phyloP scores from a whole-genome alignment of 2,113 vertebrate genomes.

The Hypomesus transpacificus region DNA sequence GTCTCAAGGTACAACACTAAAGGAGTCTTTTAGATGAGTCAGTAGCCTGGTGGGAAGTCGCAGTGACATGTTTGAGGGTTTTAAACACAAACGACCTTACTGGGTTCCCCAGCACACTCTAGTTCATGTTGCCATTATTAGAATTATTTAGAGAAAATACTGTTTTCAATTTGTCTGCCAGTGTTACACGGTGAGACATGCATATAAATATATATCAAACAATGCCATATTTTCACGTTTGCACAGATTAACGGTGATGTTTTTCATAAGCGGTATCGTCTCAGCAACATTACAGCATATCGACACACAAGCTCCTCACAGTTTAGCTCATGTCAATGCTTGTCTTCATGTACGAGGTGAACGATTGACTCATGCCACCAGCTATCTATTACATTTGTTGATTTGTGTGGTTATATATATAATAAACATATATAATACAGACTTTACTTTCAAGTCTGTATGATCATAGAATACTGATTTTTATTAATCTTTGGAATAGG shows the following conservation, averaged over 20 bases:
- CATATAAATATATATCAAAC: no score
- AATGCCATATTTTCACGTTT: neutral
- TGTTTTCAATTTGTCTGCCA: neutral
- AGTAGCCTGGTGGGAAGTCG: no score
- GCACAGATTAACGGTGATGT: neutral
- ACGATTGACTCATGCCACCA: neutral
- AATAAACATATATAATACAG: neutral
- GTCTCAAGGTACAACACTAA: no score
- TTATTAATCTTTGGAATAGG: no score
- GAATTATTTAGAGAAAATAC: neutral
- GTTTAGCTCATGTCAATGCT: neutral
- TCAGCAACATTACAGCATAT: neutral
- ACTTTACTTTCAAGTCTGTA: no score
- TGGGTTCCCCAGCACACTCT: neutral
- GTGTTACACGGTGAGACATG: neutral
- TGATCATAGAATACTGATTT: no score
- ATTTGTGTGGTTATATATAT: constrained; percentile 2
- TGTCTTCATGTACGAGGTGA: neutral
- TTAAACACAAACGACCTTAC: no score
- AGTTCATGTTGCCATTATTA: neutral
- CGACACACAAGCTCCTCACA: neutral
- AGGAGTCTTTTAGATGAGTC: no score
- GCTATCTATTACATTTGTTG: neutral
- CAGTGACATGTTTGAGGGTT: no score
- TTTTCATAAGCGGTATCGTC: no score